These are phyloP conservation scores for Myrmecobius fasciatus DNA, from an alignment of 2,113 vertebrate species.

Conservation along the genomic window DNA sequence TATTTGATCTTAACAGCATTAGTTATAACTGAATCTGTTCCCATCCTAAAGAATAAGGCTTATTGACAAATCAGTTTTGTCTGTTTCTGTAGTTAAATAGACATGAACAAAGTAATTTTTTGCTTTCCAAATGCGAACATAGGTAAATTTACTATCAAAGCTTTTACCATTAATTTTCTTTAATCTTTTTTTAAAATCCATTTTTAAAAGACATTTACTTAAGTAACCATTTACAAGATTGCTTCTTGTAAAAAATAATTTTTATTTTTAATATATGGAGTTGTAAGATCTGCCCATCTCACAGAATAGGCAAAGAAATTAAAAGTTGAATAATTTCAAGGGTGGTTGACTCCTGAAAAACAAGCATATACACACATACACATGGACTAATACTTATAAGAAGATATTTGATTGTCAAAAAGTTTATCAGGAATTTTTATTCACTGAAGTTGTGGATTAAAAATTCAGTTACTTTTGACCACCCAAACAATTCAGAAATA, in stretches of 20 bases:
- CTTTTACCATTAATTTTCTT: neutral
- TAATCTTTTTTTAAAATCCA: too few species aligned
- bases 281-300: neutral
- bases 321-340: neutral
- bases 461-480: neutral
- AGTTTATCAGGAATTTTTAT: conserved; percentile 5
- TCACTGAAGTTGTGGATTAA: neutral
- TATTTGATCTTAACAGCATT: neutral
- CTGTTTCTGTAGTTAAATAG: neutral
- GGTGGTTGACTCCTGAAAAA: neutral
- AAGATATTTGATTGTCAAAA: neutral
- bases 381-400: neutral
- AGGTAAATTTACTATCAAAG: neutral
- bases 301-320: conserved; percentile 5
- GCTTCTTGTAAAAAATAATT: neutral
- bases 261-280: conserved; percentile 5
- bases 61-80: neutral
- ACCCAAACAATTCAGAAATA: neutral
- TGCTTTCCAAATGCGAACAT: neutral
- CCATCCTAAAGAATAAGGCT: neutral
- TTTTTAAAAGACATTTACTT: neutral
- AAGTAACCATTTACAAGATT: neutral
- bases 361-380: neutral
- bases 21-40: neutral
- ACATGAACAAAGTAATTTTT: conserved; percentile 6